These are phyloP conservation scores for Tachina grossa DNA, from an alignment of 2,888 invertebrate genomes.

Conservation along the genomic window DNA sequence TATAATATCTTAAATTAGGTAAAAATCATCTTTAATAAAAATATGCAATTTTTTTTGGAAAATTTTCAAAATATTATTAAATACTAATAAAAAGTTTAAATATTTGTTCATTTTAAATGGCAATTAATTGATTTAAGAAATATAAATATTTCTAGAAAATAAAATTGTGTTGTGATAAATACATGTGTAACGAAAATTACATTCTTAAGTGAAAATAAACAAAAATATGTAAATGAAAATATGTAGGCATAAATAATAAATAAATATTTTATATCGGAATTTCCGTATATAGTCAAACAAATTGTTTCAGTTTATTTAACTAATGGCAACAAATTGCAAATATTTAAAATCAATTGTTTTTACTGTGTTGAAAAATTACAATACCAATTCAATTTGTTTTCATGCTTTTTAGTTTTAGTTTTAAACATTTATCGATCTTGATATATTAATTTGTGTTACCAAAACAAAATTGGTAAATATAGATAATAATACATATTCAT, in stretches of 20 bases:
- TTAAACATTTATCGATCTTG: no score
- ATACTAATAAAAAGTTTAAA: background rate
- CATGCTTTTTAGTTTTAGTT: no score
- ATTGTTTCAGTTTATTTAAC: background rate
- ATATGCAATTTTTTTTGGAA: background rate
- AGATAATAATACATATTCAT: no score
- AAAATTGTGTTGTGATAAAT: background rate
- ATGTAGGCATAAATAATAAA: no score
- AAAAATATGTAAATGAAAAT: background rate
- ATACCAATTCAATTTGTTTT: no score
- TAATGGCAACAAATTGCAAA: background rate
- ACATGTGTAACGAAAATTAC: background rate
- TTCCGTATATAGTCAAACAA: background rate
- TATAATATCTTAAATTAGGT: constrained; percentile 13
- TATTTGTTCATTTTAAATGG: no score
- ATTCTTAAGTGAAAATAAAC: background rate
- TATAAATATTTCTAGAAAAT: background rate
- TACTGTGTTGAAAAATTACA: no score
- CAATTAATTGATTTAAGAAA: background rate
- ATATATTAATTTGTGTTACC: no score
- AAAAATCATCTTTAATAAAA: constrained; percentile 1
- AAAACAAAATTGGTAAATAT: no score
- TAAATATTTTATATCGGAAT: no score
- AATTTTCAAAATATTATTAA: background rate
- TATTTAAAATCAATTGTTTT: no score